A percentile compares a stretch with the other conserved stretches of the same genome.
These are phyloP conservation scores for Mechanitis mazaeus DNA, from an alignment of 2,888 invertebrate species.

Conservation along the genomic window DNA sequence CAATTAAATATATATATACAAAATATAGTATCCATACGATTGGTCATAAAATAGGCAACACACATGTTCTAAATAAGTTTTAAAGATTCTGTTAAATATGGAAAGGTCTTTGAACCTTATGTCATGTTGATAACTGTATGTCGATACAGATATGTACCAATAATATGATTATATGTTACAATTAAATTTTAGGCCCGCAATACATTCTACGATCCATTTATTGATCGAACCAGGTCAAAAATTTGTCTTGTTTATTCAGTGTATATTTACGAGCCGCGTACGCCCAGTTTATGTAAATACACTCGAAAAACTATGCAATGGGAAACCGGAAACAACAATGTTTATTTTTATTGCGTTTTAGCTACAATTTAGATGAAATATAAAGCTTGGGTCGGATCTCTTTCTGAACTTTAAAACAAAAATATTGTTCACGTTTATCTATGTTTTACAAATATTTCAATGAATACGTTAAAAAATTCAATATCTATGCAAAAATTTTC, in stretches of 20 bases:
- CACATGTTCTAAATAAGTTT: no score
- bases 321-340: slow-evolving; percentile 52
- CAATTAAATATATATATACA: no score
- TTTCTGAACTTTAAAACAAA: slow-evolving; percentile 17
- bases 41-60: no score
- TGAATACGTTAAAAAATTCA: no score
- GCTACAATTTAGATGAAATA: slow-evolving; percentile 25
- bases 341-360: slow-evolving; percentile 54
- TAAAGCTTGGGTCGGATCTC: slow-evolving; percentile 10
- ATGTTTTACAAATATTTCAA: slow-evolving; percentile 9
- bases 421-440: slow-evolving; percentile 14
- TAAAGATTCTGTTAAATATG: no score
- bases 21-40: no score
- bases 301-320: slow-evolving; percentile 53
- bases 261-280: slow-evolving; percentile 44
- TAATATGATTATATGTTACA: not conserved
- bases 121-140: no score
- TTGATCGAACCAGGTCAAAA: slow-evolving; percentile 45
- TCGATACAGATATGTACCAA: no score
- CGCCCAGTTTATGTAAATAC: slow-evolving; percentile 64
- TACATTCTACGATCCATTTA: slow-evolving; percentile 42
- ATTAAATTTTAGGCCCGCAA: slow-evolving; percentile 10
- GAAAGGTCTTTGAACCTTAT: no score
- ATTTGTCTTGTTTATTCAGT: slow-evolving; percentile 48
- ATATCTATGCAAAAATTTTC: no score